phyloP scores from a whole-genome alignment of 1,140 invertebrate species.

The Drosophila bocqueti region DNA sequence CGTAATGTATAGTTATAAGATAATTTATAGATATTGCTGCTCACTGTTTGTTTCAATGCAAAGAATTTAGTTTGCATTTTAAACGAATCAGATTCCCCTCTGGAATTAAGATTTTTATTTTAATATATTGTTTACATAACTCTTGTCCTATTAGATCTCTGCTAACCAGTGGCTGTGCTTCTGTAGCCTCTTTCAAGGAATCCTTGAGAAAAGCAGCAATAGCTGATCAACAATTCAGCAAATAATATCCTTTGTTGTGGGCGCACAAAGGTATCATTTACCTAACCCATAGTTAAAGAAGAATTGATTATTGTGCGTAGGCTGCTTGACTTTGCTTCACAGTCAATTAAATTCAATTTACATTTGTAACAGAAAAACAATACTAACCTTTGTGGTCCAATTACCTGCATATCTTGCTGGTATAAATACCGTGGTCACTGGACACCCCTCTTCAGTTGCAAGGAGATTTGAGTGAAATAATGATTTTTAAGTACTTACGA shows the following conservation, averaged over 20 bases:
- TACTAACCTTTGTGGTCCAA: not conserved
- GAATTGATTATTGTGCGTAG: slow-evolving; percentile 25
- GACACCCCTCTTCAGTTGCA: not conserved
- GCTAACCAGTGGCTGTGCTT: not conserved
- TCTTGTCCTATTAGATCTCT: not conserved
- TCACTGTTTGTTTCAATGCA: not conserved
- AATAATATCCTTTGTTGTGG: slow-evolving; percentile 8
- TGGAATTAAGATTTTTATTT: not conserved
- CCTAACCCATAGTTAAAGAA: slow-evolving; percentile 1
- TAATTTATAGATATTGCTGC: slow-evolving; percentile 2
- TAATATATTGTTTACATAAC: not conserved
- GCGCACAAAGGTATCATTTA: not conserved
- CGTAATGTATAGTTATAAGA: not conserved
- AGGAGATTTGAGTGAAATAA: slow-evolving; percentile 9
- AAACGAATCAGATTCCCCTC: not conserved
- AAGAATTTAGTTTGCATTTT: not conserved
- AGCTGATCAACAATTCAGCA: slow-evolving; percentile 2
- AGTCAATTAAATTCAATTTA: slow-evolving; percentile 10
- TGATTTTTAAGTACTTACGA: slow-evolving; percentile 30
- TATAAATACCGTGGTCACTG: slow-evolving; percentile 7
- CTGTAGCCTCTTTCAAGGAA: not conserved
- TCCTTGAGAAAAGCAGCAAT: not conserved
- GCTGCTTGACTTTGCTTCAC: slow-evolving; percentile 5
- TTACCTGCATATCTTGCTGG: not conserved
- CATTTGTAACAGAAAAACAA: not conserved